These are phyloP conservation scores for Aspidoscelis tigris DNA, from an alignment of 2,113 vertebrate genomes.

Conservation along the genomic window DNA sequence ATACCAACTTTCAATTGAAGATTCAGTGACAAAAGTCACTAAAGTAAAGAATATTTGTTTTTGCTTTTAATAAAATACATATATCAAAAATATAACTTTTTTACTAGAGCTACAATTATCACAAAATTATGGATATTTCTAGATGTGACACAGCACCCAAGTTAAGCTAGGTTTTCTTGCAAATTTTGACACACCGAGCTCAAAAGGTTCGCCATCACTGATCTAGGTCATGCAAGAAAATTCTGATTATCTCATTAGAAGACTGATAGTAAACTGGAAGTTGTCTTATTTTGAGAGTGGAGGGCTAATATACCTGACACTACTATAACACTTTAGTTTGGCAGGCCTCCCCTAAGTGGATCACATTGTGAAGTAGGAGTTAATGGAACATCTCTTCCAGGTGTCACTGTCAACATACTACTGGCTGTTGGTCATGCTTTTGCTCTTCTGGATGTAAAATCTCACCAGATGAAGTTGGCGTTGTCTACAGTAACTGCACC, in stretches of 20 bases:
- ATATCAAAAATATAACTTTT: too few species aligned
- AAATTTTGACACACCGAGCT: too few species aligned
- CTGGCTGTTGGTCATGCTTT: conserved; percentile 71
- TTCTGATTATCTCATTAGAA: background rate
- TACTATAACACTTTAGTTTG: background rate
- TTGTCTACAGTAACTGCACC: conserved; percentile 61
- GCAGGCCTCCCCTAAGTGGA: background rate
- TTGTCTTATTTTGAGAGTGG: background rate
- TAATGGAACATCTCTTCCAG: conserved; percentile 62
- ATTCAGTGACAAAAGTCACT: too few species aligned
- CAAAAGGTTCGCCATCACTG: too few species aligned
- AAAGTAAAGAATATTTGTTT: too few species aligned
- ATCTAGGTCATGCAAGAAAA: background rate
- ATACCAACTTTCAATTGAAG: too few species aligned
- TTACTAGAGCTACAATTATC: too few species aligned
- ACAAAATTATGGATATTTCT: too few species aligned
- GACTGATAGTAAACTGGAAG: background rate
- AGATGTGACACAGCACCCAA: too few species aligned
- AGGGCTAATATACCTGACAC: background rate
- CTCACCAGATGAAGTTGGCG: conserved; percentile 69
- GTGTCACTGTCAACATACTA: conserved; percentile 76
- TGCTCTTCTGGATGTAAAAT: conserved; percentile 77
- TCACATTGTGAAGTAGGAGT: background rate
- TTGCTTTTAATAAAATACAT: too few species aligned
- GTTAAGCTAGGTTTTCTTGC: too few species aligned